These are phyloP conservation scores for Latrodectus geometricus DNA, from an alignment of 1,140 invertebrate species.

Conservation along the genomic window DNA sequence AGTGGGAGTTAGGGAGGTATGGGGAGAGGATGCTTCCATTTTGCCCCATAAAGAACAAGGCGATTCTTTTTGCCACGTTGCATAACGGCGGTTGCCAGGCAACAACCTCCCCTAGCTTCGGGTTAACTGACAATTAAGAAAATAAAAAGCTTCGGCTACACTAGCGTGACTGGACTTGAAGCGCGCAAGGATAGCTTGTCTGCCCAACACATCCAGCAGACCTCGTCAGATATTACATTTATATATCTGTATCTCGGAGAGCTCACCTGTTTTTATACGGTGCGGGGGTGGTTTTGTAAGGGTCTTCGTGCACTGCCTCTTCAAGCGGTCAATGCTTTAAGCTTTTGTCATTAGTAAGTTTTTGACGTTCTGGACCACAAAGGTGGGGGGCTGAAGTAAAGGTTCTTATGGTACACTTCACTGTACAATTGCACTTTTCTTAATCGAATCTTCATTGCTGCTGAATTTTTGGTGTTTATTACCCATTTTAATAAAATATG, in stretches of 20 bases:
- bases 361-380: too few species aligned
- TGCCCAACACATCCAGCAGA: not conserved
- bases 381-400: too few species aligned
- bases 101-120: slow-evolving; percentile 48
- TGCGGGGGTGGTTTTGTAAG: slow-evolving; percentile 30
- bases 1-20: not conserved
- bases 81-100: slow-evolving; percentile 58
- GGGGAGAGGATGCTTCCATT: slow-evolving; percentile 40
- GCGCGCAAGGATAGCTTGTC: slow-evolving; percentile 8
- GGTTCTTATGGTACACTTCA: too few species aligned
- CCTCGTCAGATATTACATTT: slow-evolving; percentile 58
- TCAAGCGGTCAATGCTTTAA: slow-evolving; percentile 49
- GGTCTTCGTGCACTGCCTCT: slow-evolving; percentile 43
- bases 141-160: slow-evolving; percentile 55
- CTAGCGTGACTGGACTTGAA: slow-evolving; percentile 53
- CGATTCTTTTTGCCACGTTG: slow-evolving; percentile 61
- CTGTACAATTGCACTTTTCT: too few species aligned
- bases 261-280: slow-evolving; percentile 50
- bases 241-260: slow-evolving; percentile 26
- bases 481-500: too few species aligned
- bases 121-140: slow-evolving; percentile 62
- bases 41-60: slow-evolving; percentile 56
- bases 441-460: too few species aligned
- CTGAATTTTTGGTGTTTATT: too few species aligned
- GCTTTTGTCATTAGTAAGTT: slow-evolving; percentile 34